A percentile compares a stretch with the other conserved stretches of the same genome.
These are phyloP conservation scores for Amazona vittata DNA, from an alignment of 2,113 vertebrate genomes.

Conservation along the genomic window DNA sequence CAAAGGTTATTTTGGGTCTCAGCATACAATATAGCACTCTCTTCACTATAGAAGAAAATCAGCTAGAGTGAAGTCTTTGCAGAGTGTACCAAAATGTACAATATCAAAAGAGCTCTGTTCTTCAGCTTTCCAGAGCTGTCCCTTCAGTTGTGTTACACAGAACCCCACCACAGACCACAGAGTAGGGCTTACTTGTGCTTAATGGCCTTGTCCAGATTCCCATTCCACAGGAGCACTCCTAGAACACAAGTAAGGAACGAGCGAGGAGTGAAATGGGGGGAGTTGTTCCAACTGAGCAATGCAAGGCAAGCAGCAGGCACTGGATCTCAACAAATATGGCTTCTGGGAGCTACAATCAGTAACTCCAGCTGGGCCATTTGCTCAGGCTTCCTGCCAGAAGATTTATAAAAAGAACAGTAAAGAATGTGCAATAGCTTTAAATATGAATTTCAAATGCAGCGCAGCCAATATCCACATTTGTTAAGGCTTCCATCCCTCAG, in stretches of 20 bases:
- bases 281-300: conserved; percentile 4
- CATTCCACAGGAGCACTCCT: neutral
- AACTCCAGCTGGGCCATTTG: conserved; percentile 64
- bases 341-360: conserved; percentile 41
- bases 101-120: neutral
- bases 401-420: conserved; percentile 61
- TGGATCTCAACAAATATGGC: conserved; percentile 20
- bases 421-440: conserved; percentile 54
- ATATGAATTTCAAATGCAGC: conserved; percentile 29
- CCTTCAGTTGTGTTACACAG: neutral
- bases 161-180: neutral
- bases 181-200: neutral
- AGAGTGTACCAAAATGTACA: neutral
- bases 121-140: neutral
- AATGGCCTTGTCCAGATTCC: too few relatives aligned
- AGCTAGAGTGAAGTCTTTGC: neutral
- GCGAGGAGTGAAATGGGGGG: neutral
- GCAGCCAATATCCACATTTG: conserved; percentile 56
- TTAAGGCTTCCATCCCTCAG: conserved; percentile 20
- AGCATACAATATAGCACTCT: neutral
- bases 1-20: neutral
- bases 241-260: neutral
- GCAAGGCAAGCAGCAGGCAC: conserved; percentile 10
- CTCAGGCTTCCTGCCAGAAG: conserved; percentile 54
- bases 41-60: neutral